Conservation (phyloP, 2,113 vertebrate genomes). For the Actinemys pallida region DNA sequence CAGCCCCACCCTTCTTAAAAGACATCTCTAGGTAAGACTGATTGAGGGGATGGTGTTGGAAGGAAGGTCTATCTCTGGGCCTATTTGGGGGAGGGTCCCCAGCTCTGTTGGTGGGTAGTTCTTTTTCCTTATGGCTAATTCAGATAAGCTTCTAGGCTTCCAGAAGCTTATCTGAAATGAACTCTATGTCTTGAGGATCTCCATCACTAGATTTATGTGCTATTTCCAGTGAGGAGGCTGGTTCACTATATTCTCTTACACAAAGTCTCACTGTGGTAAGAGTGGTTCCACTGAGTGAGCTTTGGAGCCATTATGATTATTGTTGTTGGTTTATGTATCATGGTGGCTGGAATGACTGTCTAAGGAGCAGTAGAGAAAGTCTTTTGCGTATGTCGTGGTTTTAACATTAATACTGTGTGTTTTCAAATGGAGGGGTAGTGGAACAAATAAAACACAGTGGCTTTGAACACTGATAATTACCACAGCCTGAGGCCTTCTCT, state of each 20-base stretch:
- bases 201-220: not conserved
- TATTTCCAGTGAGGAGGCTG: fast-evolving
- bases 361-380: not conserved
- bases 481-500: fast-evolving
- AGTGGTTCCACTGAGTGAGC: fast-evolving
- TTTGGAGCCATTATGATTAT: not conserved
- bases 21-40: fast-evolving
- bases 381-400: not conserved
- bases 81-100: not conserved
- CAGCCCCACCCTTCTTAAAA: not conserved
- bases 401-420: not conserved
- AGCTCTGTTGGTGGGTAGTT: not conserved
- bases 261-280: not conserved
- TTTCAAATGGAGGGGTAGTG: not conserved
- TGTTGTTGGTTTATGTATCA: not conserved
- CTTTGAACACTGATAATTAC: not conserved
- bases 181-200: not conserved
- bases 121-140: not conserved
- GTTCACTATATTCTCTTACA: not conserved
- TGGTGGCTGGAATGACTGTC: not conserved
- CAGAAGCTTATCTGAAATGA: not conserved
- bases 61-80: not conserved
- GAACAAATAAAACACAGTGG: not conserved
- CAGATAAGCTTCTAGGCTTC: not conserved
- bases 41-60: not conserved